These are phyloP conservation scores for Antennarius maculatus DNA, from an alignment of 2,797 vertebrate species.

Conservation along the genomic window DNA sequence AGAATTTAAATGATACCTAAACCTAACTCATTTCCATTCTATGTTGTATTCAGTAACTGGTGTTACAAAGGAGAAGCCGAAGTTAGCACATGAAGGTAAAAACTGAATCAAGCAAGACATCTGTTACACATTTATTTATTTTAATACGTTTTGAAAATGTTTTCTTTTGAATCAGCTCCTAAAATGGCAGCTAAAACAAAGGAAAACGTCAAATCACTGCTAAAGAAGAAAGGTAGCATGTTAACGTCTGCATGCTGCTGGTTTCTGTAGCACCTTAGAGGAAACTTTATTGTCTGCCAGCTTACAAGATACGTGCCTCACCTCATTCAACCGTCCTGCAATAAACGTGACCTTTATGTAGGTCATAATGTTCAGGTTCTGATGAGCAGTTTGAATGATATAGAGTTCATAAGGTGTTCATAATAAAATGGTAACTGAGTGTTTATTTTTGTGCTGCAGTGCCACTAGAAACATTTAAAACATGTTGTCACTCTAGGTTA, in stretches of 20 bases:
- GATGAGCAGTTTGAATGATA: background rate
- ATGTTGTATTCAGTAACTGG: conserved; percentile 32
- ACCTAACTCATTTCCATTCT: background rate
- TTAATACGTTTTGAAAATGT: background rate
- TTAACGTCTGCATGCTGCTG: background rate
- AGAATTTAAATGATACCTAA: background rate
- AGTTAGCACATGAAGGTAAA: conserved; percentile 57
- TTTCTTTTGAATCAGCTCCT: conserved; percentile 37
- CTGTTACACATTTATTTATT: background rate
- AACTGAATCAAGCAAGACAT: background rate
- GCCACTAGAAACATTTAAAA: background rate
- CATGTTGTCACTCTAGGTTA: background rate
- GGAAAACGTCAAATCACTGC: conserved; percentile 44
- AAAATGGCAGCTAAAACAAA: conserved; percentile 38
- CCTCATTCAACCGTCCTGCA: conserved; percentile 4
- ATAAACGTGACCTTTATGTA: background rate
- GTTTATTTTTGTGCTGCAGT: background rate
- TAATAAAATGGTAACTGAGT: background rate
- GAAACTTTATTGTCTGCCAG: background rate
- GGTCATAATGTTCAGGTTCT: background rate
- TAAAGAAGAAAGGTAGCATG: conserved; percentile 66
- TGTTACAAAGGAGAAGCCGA: conserved; percentile 45
- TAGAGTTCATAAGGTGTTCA: background rate
- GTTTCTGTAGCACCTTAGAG: background rate
- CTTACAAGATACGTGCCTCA: background rate